These are phyloP conservation scores for Eumerus sabulonum DNA, from an alignment of 2,888 invertebrate genomes.

Conservation along the genomic window DNA sequence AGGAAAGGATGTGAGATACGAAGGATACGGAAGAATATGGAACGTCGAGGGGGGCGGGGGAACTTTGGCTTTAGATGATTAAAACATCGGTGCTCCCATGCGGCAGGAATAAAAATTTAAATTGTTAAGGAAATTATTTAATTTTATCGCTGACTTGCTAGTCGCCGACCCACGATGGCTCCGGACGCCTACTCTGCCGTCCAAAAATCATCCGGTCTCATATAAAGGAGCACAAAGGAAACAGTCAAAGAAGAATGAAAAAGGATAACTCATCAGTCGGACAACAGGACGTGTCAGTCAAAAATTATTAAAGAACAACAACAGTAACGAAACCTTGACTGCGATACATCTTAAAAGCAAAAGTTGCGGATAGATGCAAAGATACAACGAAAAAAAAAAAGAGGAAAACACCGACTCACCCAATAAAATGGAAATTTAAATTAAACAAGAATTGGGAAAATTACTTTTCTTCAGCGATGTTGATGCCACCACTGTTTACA, in stretches of 20 bases:
- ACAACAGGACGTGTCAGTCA: constrained; percentile 48
- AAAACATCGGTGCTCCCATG: constrained; percentile 63
- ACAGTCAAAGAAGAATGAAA: constrained; percentile 26
- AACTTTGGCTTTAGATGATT: constrained; percentile 51
- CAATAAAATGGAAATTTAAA: constrained; percentile 61
- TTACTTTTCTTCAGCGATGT: constrained; percentile 49
- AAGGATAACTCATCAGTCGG: constrained; percentile 60
- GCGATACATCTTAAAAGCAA: constrained; percentile 53
- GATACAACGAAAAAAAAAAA: constrained; percentile 34
- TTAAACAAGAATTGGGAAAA: constrained; percentile 66
- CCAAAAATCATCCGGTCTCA: background rate
- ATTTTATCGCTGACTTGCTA: constrained; percentile 44
- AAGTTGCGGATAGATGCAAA: background rate
- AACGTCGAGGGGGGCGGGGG: background rate
- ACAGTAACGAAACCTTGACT: constrained; percentile 2
- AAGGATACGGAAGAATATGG: constrained; percentile 2
- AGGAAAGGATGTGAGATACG: no score
- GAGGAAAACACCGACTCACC: constrained; percentile 29
- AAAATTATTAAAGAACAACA: constrained; percentile 27
- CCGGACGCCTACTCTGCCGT: constrained; percentile 1
- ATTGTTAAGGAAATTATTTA: constrained; percentile 66
- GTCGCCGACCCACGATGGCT: no score
- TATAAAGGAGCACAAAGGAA: constrained; percentile 4
- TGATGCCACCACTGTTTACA: no score
- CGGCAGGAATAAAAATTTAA: constrained; percentile 52